Evolutionary conservation across 2,113 vertebrate species (phyloP), one percentile per base, ranked within the genome.

Genomic region (Acanthochromis polyacanthus): DNA sequence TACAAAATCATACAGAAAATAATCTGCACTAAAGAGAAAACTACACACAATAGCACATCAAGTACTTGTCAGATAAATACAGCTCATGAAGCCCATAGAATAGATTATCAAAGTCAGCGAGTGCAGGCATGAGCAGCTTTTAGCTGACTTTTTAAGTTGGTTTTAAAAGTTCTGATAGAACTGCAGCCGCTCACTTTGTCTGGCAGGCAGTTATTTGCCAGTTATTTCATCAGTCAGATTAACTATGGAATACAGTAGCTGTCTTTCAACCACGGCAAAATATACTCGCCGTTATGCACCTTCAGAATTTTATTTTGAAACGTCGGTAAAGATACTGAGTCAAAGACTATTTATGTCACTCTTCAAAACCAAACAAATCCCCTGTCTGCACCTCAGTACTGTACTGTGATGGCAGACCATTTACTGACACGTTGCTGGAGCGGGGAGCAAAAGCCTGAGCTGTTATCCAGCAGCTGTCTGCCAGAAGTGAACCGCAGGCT

Each of bases 401-500:
- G 30, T 8, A 23, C 59, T 71, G 50, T 57, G 46, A 72, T 51
- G 30, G 56, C 67, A 58, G 36, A 66, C 62, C 36, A 25, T 66
- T 69, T 72, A 57, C 56, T 52, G 52, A 61, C 62, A 61, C 38
- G 71, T 59, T 48, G 76, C 53, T 38, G 20, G 40, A 65, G 63
- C n/a, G 57, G 50, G 60, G 55, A 58, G 51, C 65, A 57, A 43
- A 48, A 52, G 38, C 28, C 43, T 52, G 15, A 76, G 48, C 69
- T 52, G 28, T 61, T 65, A 30, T 72, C 28, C 58, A 19, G 50
- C 36, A 79, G 67, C 77, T 75, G 83, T 81, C 65, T 52, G n/a
- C 28, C 17, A 22, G 28, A 69, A 63, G 28, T 19, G 50, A 77
- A 51, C 36, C 64, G 25, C 59, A 53, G 40, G 43, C 15, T 77